phyloP scores from a whole-genome alignment of 1,140 invertebrate genomes.

The Pectinophora gossypiella region DNA sequence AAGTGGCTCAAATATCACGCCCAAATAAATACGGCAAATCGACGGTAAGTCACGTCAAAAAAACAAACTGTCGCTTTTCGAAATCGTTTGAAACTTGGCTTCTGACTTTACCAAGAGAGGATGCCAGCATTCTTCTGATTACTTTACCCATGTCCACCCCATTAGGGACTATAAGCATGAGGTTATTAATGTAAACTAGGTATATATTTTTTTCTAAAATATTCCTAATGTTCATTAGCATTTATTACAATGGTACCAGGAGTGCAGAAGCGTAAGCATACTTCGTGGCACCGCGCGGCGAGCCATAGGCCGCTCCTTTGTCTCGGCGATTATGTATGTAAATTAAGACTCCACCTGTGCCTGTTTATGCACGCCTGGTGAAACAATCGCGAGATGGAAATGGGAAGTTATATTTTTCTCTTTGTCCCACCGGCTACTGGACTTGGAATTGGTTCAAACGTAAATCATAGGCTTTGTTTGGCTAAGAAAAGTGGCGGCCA shows the following conservation, averaged over 20 bases:
- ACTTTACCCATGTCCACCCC: no score
- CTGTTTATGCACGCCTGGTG: conserved; percentile 50
- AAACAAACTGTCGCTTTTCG: no score
- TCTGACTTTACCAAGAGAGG: no score
- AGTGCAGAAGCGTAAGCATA: conserved; percentile 36
- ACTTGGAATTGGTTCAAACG: conserved; percentile 20
- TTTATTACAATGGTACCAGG: conserved; percentile 52
- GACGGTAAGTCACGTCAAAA: no score
- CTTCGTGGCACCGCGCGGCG: conserved; percentile 3
- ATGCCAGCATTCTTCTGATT: no score
- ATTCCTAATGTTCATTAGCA: conserved; percentile 52
- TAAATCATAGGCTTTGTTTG: not conserved
- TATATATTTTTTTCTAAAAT: conserved; percentile 18
- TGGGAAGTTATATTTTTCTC: conserved; percentile 46
- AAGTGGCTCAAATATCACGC: no score
- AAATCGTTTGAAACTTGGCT: no score
- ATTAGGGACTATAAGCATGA: no score
- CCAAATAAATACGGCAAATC: no score
- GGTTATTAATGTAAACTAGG: no score
- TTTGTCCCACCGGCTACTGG: conserved; percentile 12
- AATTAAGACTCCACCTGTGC: conserved; percentile 62
- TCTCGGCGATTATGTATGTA: conserved; percentile 59
- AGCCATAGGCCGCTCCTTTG: conserved; percentile 45
- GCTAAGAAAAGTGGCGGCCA: not conserved
- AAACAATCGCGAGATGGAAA: conserved; percentile 56